Base-by-base conservation (phyloP, 2,888 invertebrate genomes). In the Lottia gigantea region DNA sequence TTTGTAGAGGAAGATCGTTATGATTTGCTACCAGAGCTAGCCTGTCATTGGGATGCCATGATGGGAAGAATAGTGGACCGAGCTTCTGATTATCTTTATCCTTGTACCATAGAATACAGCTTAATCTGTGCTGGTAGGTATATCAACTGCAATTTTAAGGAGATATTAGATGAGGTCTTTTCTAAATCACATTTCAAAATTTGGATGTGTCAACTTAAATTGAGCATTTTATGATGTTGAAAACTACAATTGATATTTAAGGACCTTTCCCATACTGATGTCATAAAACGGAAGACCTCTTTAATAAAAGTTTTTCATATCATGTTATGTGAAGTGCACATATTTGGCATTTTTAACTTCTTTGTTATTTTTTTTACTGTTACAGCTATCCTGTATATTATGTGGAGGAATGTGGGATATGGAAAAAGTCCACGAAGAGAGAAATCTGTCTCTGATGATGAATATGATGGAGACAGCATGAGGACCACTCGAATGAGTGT, bases 61-160 rank as follows among this genome's bases (percentile, higher is more conserved):
- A 80, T 85, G 82, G 78, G 79, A 2, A 67, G 71, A 0, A 75
- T 86, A 25, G 80, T 84, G 66, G 78, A 78, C 23, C 79, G 91
- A 82, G 92, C 92, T 81, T 92, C 93, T 0, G 96, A 97, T 1
- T 97, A 96, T 89, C 91, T 97, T 67, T 97, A 95, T 90, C 97
- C 97, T 0, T 96, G 97, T 89, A 96, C 96, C 84, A 95, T 97
- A 85, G 96, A 97, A 88, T 97, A 97, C 90, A 96, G 96, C 75
- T 90, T 97, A 77, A 96, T 97, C 85, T 96, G 96, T 23, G 96
- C 96, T 64, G 96, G 85, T 85, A 74, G 77, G 70, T 66, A 49
- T n/a, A 40, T 26, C 14, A 55, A 40, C 1, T 8, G 1, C 40
- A 40, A 31, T 31, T 31, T 31, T 31, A 2, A 31, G 31, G 40